phyloP scores from a whole-genome alignment of 2,888 invertebrate genomes.

The Branchipolynoe longqiensis region DNA sequence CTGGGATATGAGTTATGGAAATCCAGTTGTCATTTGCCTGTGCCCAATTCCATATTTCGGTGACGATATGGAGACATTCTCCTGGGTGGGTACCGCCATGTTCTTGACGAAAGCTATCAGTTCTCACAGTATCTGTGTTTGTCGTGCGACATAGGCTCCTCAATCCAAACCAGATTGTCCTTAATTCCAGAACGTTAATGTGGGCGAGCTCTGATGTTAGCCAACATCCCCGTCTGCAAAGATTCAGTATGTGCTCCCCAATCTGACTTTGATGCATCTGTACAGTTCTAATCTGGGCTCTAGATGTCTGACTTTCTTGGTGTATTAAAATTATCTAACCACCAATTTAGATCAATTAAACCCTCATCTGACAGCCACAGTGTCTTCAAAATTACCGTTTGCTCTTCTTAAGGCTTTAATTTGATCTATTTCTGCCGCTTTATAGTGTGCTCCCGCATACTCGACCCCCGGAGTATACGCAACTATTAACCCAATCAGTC shows the following conservation, averaged over 20 bases:
- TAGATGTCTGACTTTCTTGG: neutral
- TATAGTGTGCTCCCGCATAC: neutral
- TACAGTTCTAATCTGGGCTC: neutral
- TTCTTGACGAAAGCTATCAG: neutral
- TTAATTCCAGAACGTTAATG: too few relatives aligned
- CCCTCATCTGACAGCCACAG: neutral
- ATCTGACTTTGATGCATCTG: neutral
- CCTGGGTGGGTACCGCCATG: neutral
- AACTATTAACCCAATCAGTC: neutral
- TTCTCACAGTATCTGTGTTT: neutral
- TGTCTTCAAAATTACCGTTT: too few relatives aligned
- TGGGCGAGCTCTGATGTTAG: too few relatives aligned
- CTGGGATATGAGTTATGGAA: neutral
- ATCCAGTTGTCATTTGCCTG: neutral
- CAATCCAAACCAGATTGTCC: too few relatives aligned
- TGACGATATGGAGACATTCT: neutral
- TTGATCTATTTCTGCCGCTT: neutral
- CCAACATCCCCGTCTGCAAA: too few relatives aligned
- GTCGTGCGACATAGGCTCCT: too few relatives aligned
- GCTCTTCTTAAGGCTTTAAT: neutral
- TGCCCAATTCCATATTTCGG: neutral
- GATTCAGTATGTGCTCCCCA: neutral
- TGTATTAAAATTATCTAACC: neutral
- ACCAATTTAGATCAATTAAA: neutral
- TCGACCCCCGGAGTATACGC: neutral